Evolutionary conservation across 2,888 invertebrate genomes (phyloP).

Genomic region (Yponomeuta malinellus): DNA sequence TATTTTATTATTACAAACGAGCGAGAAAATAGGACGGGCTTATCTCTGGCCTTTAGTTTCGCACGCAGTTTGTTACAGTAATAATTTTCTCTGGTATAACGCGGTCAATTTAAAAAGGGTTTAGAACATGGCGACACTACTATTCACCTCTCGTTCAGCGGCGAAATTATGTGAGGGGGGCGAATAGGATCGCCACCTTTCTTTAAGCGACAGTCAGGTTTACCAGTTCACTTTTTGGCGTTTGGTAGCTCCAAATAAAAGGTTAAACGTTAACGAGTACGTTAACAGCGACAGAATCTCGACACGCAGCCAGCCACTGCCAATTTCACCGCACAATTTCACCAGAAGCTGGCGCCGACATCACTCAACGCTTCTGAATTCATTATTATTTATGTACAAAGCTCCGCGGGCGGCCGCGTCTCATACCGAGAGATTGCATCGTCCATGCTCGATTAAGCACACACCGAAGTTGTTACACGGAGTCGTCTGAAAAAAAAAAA

Average conservation of each 20-base stretch:
- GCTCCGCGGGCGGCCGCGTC: conserved; percentile 10
- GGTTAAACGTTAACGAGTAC: neutral
- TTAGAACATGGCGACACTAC: too few relatives aligned
- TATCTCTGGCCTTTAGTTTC: too few relatives aligned
- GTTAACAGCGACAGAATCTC: neutral
- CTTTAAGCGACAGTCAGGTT: too few relatives aligned
- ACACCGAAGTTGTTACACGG: conserved; percentile 55
- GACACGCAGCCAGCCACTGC: neutral
- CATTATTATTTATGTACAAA: conserved; percentile 34
- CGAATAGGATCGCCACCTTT: too few relatives aligned
- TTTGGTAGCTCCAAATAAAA: too few relatives aligned
- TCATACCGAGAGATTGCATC: conserved; percentile 50
- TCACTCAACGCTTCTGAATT: neutral
- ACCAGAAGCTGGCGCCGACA: neutral
- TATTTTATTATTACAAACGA: too few relatives aligned
- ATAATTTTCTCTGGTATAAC: too few relatives aligned
- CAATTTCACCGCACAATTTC: neutral
- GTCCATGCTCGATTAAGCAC: conserved; percentile 68
- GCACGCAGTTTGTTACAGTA: too few relatives aligned
- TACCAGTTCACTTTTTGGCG: neutral
- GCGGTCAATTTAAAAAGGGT: too few relatives aligned
- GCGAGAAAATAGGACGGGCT: too few relatives aligned
- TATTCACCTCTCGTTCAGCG: too few relatives aligned
- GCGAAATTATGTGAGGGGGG: too few relatives aligned
- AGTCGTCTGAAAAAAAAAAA: conserved; percentile 57